Conservation (phyloP, 1,140 invertebrate genomes). For the Adoxophyes honmai region DNA sequence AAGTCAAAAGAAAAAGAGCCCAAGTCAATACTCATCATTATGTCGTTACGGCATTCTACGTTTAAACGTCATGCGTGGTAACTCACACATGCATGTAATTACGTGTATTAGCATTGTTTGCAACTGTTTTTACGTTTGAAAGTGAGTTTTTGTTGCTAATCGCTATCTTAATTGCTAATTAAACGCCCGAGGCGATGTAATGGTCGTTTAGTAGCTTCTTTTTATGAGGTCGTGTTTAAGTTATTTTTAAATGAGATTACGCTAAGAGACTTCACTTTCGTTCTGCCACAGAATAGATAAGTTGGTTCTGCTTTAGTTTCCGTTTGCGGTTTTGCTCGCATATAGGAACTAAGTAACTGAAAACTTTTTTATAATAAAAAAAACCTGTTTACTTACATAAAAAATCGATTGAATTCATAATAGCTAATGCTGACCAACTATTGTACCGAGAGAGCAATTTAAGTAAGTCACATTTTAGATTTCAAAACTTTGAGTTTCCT, state of each 20-base stretch:
- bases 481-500: no score
- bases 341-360: no score
- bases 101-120: background rate
- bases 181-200: background rate
- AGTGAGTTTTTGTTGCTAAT: conserved; percentile 9
- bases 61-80: background rate
- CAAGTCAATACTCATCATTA: background rate
- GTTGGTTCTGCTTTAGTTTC: no score
- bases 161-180: conserved; percentile 7
- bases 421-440: no score
- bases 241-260: background rate
- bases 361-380: no score
- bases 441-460: no score
- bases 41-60: background rate
- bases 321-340: no score
- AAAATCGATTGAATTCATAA: no score
- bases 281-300: no score
- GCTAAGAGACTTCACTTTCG: no score
- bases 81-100: background rate
- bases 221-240: background rate
- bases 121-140: background rate
- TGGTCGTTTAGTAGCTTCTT: background rate
- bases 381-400: no score
- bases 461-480: no score
- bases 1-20: background rate